A percentile compares a stretch with the other conserved stretches of the same genome.
phyloP scores from a whole-genome alignment of 2,797 vertebrate genomes.

The Falco concolor region DNA sequence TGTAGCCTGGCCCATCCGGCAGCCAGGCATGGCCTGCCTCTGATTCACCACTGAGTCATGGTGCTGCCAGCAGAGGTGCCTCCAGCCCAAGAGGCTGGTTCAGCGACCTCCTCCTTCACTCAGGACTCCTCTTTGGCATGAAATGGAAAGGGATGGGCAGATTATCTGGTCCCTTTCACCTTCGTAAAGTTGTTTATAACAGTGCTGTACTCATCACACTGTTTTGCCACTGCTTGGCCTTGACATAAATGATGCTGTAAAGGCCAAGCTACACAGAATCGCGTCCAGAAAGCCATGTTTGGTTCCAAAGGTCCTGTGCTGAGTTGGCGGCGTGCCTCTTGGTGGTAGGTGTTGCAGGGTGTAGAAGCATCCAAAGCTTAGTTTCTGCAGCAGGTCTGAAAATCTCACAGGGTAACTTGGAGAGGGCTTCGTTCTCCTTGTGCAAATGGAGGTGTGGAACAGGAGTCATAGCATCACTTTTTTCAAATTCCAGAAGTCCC shows the following conservation, averaged over 20 bases:
- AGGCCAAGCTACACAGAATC: background rate
- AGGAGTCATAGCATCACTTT: background rate
- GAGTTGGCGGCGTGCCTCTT: background rate
- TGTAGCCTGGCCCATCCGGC: background rate
- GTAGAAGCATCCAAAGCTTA: background rate
- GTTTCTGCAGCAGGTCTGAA: background rate
- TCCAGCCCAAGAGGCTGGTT: background rate
- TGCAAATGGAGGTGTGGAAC: background rate
- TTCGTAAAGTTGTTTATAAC: background rate
- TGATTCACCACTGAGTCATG: background rate
- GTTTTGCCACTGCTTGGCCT: background rate
- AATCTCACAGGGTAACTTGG: background rate
- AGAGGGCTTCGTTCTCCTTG: background rate
- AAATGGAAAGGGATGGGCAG: background rate
- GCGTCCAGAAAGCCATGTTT: background rate
- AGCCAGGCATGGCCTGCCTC: background rate
- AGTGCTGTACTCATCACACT: background rate
- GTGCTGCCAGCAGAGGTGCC: background rate
- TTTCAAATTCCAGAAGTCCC: background rate
- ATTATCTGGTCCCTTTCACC: slow-evolving; percentile 20
- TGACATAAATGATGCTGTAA: background rate
- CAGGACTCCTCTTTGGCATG: background rate
- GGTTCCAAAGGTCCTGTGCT: slow-evolving; percentile 16
- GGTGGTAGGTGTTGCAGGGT: background rate
- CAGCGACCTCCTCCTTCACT: background rate